phyloP scores from a whole-genome alignment of 2,888 invertebrate genomes.

The Drosophila multiciliata region DNA sequence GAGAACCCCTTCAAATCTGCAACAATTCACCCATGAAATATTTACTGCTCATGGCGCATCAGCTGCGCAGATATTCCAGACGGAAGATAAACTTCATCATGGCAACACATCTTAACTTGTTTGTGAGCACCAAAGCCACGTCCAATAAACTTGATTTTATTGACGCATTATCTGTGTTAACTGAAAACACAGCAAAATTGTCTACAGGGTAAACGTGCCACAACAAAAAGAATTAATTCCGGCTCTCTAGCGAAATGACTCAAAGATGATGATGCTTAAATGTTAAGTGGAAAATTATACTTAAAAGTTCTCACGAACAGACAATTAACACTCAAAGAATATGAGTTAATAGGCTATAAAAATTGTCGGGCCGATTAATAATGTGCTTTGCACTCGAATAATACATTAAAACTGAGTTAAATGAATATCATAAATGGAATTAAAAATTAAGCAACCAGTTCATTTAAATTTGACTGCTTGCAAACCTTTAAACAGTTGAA shows the following conservation, averaged over 20 bases:
- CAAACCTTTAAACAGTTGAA: background rate
- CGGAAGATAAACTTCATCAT: conserved; percentile 36
- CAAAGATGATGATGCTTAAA: conserved; percentile 48
- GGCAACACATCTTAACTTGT: conserved; percentile 54
- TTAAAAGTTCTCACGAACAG: conserved; percentile 47
- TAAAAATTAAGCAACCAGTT: background rate
- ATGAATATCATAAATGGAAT: background rate
- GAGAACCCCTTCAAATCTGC: background rate
- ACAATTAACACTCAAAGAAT: conserved; percentile 56
- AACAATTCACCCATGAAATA: conserved; percentile 15
- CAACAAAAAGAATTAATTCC: conserved; percentile 28
- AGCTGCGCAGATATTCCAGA: conserved; percentile 7
- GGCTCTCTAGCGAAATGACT: background rate
- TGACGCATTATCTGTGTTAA: conserved; percentile 68
- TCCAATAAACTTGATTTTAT: conserved; percentile 65
- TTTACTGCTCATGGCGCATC: conserved; percentile 12
- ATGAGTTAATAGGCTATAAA: conserved; percentile 53
- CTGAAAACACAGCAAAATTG: conserved; percentile 49
- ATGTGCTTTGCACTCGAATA: background rate
- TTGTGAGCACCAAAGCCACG: conserved; percentile 53
- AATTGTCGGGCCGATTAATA: conserved; percentile 39
- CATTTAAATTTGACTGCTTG: background rate
- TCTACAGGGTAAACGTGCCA: conserved; percentile 18
- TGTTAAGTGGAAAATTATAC: conserved; percentile 38
- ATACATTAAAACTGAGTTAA: too few relatives aligned